Conservation (phyloP, 2,888 invertebrate genomes). For the Tinea pellionella region DNA sequence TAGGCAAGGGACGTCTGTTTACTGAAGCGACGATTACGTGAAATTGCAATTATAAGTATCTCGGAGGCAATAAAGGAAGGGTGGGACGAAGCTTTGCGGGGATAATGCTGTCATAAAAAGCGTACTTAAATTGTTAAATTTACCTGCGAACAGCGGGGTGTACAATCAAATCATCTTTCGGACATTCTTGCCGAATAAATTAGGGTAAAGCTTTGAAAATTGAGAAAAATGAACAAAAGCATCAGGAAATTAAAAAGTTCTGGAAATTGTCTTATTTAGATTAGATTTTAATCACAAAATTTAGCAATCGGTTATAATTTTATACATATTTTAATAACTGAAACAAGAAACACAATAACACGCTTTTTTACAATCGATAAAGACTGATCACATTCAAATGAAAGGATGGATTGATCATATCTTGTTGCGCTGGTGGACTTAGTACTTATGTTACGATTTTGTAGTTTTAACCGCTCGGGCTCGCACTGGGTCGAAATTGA, state of each 20-base stretch:
- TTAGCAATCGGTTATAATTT: not conserved
- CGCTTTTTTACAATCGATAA: too few species aligned
- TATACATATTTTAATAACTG: not conserved
- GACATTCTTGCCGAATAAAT: constrained; percentile 55
- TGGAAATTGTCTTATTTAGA: not conserved
- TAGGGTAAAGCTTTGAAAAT: constrained; percentile 50
- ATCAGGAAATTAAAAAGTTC: constrained; percentile 63
- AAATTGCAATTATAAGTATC: constrained; percentile 42
- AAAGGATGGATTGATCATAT: too few species aligned
- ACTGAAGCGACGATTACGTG: constrained; percentile 31
- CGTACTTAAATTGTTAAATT: constrained; percentile 54
- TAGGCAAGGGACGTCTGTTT: constrained; percentile 24
- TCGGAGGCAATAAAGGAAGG: constrained; percentile 33
- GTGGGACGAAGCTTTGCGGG: constrained; percentile 34
- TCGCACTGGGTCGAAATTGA: too few species aligned
- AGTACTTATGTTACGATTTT: too few species aligned
- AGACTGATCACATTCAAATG: too few species aligned
- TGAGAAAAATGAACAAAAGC: constrained; percentile 48
- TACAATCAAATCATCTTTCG: constrained; percentile 54
- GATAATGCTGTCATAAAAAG: constrained; percentile 51
- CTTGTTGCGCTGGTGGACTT: too few species aligned
- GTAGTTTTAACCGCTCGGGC: too few species aligned
- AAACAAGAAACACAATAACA: not conserved
- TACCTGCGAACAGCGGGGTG: constrained; percentile 54
- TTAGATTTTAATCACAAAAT: not conserved